These are phyloP conservation scores for Illadopsis cleaveri DNA, from an alignment of 2,113 vertebrate species.

Conservation along the genomic window DNA sequence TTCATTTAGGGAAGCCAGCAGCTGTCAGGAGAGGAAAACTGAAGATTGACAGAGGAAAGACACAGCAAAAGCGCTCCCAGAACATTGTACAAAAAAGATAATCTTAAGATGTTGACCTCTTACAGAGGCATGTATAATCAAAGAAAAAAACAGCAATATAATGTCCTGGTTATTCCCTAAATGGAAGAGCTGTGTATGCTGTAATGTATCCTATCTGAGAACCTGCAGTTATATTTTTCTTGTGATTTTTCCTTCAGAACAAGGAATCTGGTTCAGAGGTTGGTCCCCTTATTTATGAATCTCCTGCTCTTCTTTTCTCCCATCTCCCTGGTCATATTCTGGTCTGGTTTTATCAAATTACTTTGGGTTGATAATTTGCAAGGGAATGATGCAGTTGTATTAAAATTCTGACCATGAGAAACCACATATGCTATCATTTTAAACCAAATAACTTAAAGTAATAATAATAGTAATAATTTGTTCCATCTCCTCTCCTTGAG, in stretches of 20 bases:
- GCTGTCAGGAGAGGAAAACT: not conserved
- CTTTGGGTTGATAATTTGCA: not conserved
- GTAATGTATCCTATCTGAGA: not conserved
- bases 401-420: not conserved
- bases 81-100: not conserved
- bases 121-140: not conserved
- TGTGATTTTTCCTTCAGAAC: not conserved
- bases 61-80: not conserved
- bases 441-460: not conserved
- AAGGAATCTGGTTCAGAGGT: not conserved
- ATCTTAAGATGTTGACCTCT: not conserved
- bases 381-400: fast-evolving
- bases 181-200: not conserved
- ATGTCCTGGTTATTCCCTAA: not conserved
- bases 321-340: not conserved
- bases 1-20: not conserved
- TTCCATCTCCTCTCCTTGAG: not conserved
- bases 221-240: not conserved
- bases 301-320: not conserved
- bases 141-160: not conserved
- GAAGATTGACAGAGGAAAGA: not conserved
- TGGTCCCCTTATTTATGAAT: not conserved
- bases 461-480: not conserved
- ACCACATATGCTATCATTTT: not conserved
- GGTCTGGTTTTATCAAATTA: not conserved